Conservation (phyloP, 2,113 vertebrate genomes). For the Petromus typicus region DNA sequence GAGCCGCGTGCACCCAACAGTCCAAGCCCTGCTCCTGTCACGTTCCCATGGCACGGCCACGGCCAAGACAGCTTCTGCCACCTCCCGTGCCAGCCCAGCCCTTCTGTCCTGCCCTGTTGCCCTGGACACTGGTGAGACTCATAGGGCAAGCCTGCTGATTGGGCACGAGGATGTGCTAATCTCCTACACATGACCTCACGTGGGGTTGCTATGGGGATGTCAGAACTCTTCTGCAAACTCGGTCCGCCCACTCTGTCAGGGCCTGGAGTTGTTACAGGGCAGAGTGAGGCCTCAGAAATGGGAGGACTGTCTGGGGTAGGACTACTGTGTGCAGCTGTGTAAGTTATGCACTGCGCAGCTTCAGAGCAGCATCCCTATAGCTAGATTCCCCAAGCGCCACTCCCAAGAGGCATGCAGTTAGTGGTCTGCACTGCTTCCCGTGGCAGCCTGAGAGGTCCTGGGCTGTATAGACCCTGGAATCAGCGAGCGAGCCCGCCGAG, state of each 20-base stretch:
- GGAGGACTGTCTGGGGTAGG: neutral
- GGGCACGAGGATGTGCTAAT: constrained; percentile 83
- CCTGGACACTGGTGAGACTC: neutral
- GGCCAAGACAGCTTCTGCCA: fast-evolving
- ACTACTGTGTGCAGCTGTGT: neutral
- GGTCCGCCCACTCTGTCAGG: constrained; percentile 63
- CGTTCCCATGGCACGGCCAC: neutral
- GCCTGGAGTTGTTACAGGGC: constrained; percentile 83
- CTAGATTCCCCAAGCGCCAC: neutral
- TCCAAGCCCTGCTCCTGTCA: neutral
- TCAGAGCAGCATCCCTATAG: neutral
- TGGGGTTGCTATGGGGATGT: constrained; percentile 86
- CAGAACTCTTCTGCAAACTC: constrained; percentile 78
- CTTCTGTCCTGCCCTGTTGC: neutral
- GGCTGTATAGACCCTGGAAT: neutral
- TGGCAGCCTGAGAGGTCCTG: neutral
- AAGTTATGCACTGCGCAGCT: neutral
- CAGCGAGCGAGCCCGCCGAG: neutral
- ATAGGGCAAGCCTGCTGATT: constrained; percentile 70
- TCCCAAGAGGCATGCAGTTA: neutral
- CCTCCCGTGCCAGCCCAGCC: constrained; percentile 9
- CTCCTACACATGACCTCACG: constrained; percentile 85
- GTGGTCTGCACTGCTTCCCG: neutral
- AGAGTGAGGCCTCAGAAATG: constrained; percentile 77
- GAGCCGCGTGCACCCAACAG: neutral